phyloP scores from a whole-genome alignment of 1,140 invertebrate species.

The Pygmarrhopalites habei region DNA sequence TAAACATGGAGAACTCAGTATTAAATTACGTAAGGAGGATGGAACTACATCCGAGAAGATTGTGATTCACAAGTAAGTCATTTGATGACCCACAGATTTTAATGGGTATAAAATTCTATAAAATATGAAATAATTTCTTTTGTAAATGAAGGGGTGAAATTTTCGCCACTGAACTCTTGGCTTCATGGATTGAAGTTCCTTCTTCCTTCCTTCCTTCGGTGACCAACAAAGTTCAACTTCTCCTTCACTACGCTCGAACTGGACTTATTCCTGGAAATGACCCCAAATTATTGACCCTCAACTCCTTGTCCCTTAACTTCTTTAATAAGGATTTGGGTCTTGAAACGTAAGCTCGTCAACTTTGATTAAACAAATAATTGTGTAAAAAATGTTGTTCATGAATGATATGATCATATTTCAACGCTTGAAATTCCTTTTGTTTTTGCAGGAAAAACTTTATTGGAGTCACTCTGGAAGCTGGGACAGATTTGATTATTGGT shows the following conservation, averaged over 20 bases:
- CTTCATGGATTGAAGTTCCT: slow-evolving; percentile 10
- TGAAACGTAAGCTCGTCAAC: background rate
- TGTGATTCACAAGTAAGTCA: slow-evolving; percentile 7
- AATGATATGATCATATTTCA: background rate
- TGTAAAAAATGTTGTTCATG: no score
- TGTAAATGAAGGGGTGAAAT: background rate
- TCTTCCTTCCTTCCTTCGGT: background rate
- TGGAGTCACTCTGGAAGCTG: slow-evolving; percentile 11
- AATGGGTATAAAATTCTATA: background rate
- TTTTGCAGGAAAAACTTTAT: background rate
- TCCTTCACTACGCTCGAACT: slow-evolving; percentile 8
- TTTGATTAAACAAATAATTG: no score
- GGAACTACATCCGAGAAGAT: slow-evolving; percentile 4
- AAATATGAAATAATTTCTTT: background rate
- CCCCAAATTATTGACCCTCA: background rate
- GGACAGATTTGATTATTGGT: background rate
- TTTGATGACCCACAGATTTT: background rate
- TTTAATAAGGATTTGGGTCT: background rate
- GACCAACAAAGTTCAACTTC: background rate
- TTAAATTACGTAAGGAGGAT: background rate
- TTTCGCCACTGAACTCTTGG: background rate
- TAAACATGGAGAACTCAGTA: background rate
- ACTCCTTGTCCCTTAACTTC: background rate
- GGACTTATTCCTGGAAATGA: background rate
- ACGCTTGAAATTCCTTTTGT: background rate